Base-by-base conservation (phyloP, 2,113 vertebrate species). In the Octodon degus region DNA sequence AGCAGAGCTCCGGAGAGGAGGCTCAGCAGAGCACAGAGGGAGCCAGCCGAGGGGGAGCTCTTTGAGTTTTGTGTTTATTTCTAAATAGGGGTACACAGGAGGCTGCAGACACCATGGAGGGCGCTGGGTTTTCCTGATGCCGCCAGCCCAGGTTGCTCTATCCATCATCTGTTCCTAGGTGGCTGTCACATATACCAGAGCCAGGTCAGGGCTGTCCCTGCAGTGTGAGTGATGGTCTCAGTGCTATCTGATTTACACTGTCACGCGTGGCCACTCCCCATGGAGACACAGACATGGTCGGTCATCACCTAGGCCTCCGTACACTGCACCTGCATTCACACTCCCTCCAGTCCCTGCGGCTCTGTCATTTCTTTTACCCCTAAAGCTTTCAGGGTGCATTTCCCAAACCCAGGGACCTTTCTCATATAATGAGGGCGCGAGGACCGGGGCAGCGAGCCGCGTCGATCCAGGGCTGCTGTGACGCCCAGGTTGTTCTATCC, bases 231-330 rank as follows among this genome's bases (percentile, higher is more conserved):
- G 6, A 1, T 17, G 24, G 32, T 30, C 6, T n/a, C 90, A 0
- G 2, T 3, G 60, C 2, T 3, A 0, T 25, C 1, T 0, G 40
- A 5, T 87, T 0, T 1, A 1, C 4, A 0, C 6, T 7, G 63
- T 32, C 3, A 1, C 3, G 0, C 0, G 13, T 2, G 7, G 24
- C 47, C 32, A 0, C 63, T 25, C 50, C 43, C 34, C 1, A 1
- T 32, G 16, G 16, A 34, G 60, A 68, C 1, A 4, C 63, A 55
- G 90, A 70, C 1, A 5, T 1, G 30, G 16, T 9, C 50, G 5
- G 2, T 27, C 63, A 11, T 20, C 32, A 7, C 14, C 0, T 2
- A 8, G 7, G 5, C 30, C 7, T 55, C 32, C 60, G 5, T 20
- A 11, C 0, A 0, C 60, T 34, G 27, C 50, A 0, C 50, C n/a